Conservation (phyloP, 2,797 vertebrate species). For the Schizopygopsis pylzovi region DNA sequence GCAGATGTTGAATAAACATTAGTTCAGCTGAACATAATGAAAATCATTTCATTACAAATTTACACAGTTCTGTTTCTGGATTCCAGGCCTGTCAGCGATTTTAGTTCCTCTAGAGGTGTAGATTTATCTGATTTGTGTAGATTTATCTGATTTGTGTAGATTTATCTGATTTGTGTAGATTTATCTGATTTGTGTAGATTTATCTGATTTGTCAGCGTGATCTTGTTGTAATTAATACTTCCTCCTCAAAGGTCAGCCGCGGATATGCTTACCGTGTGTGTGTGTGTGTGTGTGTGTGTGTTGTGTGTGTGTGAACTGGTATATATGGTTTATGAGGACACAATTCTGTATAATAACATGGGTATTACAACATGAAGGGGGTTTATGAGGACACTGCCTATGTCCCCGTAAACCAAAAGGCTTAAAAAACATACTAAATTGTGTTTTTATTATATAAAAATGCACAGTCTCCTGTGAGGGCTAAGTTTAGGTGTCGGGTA, state of each 20-base stretch:
- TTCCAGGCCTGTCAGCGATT: constrained; percentile 15
- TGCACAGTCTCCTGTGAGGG: too few relatives aligned
- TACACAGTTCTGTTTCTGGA: not conserved
- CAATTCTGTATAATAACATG: too few relatives aligned
- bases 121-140: too few relatives aligned
- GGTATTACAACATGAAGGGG: too few relatives aligned
- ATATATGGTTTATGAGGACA: too few relatives aligned
- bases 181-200: not conserved
- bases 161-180: not conserved
- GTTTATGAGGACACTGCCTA: too few relatives aligned
- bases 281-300: constrained; percentile 16
- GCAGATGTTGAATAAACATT: not conserved
- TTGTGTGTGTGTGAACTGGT: not conserved
- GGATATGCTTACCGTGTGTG: not conserved
- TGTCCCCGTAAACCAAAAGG: too few relatives aligned
- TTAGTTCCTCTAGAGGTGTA: constrained; percentile 6
- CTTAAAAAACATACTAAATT: too few relatives aligned
- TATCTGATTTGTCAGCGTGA: constrained; percentile 58
- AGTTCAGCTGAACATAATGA: not conserved
- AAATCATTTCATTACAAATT: not conserved
- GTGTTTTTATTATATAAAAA: too few relatives aligned
- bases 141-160: not conserved
- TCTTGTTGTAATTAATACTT: constrained; percentile 35
- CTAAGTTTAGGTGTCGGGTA: too few relatives aligned
- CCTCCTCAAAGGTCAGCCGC: not conserved